Conservation (phyloP, 2,888 invertebrate species). For the Drosophila borborema region DNA sequence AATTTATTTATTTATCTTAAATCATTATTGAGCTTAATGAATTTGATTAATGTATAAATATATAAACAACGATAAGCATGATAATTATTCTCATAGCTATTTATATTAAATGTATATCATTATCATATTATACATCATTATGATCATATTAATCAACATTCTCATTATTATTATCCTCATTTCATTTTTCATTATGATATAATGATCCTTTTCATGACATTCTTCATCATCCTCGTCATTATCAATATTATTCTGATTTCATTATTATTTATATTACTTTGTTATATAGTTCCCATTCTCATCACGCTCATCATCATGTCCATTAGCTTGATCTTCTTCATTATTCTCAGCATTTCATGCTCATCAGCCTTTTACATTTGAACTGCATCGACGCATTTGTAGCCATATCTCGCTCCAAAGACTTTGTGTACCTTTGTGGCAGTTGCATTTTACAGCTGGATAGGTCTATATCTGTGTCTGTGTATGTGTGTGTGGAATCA, state of each 20-base stretch:
- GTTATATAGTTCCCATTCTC: too few relatives aligned
- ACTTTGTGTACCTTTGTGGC: slow-evolving; percentile 54
- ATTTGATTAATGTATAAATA: too few relatives aligned
- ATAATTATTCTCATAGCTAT: slow-evolving; percentile 15
- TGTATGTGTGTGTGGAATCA: slow-evolving; percentile 29
- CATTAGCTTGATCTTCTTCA: not conserved
- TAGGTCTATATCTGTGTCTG: not conserved
- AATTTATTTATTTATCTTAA: too few relatives aligned
- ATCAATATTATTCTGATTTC: not conserved
- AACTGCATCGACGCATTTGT: slow-evolving; percentile 23
- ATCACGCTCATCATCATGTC: too few relatives aligned
- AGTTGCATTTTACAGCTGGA: slow-evolving; percentile 73
- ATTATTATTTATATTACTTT: too few relatives aligned
- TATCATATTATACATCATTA: too few relatives aligned
- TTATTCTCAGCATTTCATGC: not conserved
- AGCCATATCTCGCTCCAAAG: not conserved
- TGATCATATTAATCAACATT: not conserved
- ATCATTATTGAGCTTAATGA: too few relatives aligned
- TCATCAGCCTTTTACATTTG: slow-evolving; percentile 7
- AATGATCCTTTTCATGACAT: not conserved
- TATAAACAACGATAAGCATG: not conserved
- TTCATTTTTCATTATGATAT: too few relatives aligned
- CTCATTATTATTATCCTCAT: not conserved
- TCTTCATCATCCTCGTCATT: not conserved
- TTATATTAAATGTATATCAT: too few relatives aligned